Evolutionary conservation across 2,888 invertebrate genomes (phyloP).

Genomic region (Anticlea derivata): DNA sequence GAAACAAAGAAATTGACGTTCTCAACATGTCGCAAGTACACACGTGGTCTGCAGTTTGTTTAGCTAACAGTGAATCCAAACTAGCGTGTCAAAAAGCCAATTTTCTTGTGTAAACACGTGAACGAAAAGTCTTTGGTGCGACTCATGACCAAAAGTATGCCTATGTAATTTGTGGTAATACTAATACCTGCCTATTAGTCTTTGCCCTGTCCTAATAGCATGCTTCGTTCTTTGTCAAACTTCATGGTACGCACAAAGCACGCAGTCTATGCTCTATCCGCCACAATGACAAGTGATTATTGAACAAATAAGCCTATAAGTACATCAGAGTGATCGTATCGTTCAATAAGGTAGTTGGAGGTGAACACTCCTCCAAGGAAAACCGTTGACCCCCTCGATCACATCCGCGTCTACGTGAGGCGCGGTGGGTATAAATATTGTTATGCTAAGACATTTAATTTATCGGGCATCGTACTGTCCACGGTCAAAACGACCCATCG

Average conservation of each 20-base stretch:
- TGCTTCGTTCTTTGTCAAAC: slow-evolving; percentile 11
- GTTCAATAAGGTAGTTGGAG: slow-evolving; percentile 69
- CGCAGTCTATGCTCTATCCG: slow-evolving; percentile 2
- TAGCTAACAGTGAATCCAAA: slow-evolving; percentile 39
- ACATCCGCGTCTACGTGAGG: slow-evolving; percentile 59
- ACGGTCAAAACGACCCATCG: slow-evolving; percentile 18
- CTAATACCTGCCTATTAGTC: slow-evolving; percentile 10
- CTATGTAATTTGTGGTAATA: slow-evolving; percentile 11
- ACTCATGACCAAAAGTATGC: slow-evolving; percentile 35
- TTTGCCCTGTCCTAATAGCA: not conserved
- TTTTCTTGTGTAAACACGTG: slow-evolving; percentile 62
- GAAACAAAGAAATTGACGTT: not conserved
- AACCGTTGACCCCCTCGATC: slow-evolving; percentile 73
- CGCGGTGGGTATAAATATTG: slow-evolving; percentile 28
- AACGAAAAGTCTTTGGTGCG: slow-evolving; percentile 49
- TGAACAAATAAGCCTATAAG: slow-evolving; percentile 35
- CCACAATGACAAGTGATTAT: slow-evolving; percentile 33
- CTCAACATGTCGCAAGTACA: not conserved
- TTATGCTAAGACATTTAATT: slow-evolving; percentile 21
- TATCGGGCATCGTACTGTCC: slow-evolving; percentile 22
- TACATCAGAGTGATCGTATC: slow-evolving; percentile 43
- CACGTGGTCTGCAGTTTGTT: slow-evolving; percentile 33
- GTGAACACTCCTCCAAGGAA: slow-evolving; percentile 80
- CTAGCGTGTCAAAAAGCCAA: slow-evolving; percentile 53
- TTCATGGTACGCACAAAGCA: slow-evolving; percentile 16